phyloP scores from a whole-genome alignment of 2,113 vertebrate species.

The Barnardius zonarius region DNA sequence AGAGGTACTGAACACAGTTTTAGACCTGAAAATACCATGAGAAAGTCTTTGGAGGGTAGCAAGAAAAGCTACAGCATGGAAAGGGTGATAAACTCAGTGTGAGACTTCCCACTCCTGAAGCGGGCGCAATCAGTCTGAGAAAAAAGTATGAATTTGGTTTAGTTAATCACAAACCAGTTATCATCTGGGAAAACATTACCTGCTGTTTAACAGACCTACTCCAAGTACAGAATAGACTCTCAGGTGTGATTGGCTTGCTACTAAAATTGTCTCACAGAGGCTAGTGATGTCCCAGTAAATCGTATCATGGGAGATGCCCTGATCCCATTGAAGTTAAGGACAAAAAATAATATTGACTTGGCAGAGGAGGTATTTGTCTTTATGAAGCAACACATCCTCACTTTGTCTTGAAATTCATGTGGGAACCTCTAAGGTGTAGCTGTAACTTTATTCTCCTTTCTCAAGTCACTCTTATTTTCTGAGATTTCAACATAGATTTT shows the following conservation, averaged over 20 bases:
- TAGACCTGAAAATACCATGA: not conserved
- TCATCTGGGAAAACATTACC: not conserved
- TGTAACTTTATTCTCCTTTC: not conserved
- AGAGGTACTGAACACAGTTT: not conserved
- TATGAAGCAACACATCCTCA: not conserved
- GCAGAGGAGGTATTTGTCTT: not conserved
- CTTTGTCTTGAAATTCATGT: not conserved
- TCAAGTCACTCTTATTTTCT: not conserved
- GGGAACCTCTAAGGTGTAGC: not conserved
- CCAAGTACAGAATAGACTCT: not conserved
- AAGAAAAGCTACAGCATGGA: not conserved
- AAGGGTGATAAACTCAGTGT: not conserved
- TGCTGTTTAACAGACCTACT: not conserved
- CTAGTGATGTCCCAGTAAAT: not conserved
- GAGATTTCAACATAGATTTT: not conserved
- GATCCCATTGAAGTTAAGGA: not conserved
- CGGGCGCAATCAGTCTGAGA: not conserved
- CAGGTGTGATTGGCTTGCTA: accelerated
- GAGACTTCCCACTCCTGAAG: not conserved
- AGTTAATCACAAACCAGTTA: not conserved
- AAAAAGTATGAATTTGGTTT: not conserved
- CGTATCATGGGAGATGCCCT: not conserved
- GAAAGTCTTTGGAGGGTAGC: not conserved
- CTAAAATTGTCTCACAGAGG: not conserved
- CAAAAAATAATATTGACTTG: not conserved